Evolutionary conservation across 2,888 invertebrate species (phyloP), one percentile per base, ranked within the genome.

Genomic region (Heliconius erato): DNA sequence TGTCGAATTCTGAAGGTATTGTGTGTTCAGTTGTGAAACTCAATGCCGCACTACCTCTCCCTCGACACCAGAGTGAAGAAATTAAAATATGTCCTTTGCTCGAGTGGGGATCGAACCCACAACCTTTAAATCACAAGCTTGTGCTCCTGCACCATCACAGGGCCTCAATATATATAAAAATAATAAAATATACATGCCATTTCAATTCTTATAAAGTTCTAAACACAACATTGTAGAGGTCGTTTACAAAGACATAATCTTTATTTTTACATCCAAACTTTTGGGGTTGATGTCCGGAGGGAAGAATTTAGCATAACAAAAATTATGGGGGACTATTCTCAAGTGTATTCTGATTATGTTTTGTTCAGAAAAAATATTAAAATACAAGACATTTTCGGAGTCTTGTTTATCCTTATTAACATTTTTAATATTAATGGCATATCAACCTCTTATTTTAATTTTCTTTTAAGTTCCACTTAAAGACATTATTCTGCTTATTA

Each of bases 241-340:
- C 72, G n/a, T 83, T 77, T 68, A 76, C 59, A 80, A 68, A 71
- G 74, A 40, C 74, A 79, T 80, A 80, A 80, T 79, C 74, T 82
- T 83, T 83, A 84, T 85, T 84, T 83, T 79, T 76, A 35, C 79
- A 76, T 79, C 79, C 65, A 82, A 84, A 84, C 19, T 76, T 80
- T 83, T 80, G 76, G 65, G 68, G 74, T 81, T 63, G 78, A 35
- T 63, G 65, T 49, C 68, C 74, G 74, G 69, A 49, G 79, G 77
- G 69, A 79, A 59, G 74, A 82, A 74, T 78, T 72, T 71, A 26
- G 59, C 54, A 72, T 72, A 72, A 49, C 26, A 49, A 35, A 35
- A n/a, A 76, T 63, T 76, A 35, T 76, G 59, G 63, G 35, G 63
- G 76, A 63, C 14, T 76, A 35, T n/a, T 76, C 76, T 76, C 76